phyloP scores from a whole-genome alignment of 2,113 vertebrate species.

The Oryzias woworae region DNA sequence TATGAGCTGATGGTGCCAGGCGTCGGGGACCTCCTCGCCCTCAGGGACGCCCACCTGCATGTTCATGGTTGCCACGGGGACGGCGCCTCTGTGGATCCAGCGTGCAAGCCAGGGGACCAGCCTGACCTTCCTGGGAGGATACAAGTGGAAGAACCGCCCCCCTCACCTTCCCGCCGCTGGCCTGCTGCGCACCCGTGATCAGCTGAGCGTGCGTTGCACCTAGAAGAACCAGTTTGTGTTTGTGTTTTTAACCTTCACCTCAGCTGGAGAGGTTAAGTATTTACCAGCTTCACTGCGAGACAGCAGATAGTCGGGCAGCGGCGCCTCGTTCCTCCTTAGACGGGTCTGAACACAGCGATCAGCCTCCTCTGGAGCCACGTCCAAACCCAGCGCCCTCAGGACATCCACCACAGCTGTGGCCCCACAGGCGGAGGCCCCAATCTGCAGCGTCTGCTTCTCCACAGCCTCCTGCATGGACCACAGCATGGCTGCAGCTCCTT shows the following conservation, averaged over 20 bases:
- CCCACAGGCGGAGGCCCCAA: slow-evolving; percentile 76
- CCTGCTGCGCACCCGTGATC: slow-evolving; percentile 68
- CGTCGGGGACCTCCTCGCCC: slow-evolving; percentile 78
- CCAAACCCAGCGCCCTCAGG: slow-evolving; percentile 71
- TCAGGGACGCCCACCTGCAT: slow-evolving; percentile 73
- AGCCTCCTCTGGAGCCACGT: slow-evolving; percentile 59
- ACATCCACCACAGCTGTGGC: slow-evolving; percentile 78
- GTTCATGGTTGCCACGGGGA: slow-evolving; percentile 82
- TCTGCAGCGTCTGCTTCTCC: slow-evolving; percentile 77
- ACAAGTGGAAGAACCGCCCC: slow-evolving; percentile 75
- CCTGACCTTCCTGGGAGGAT: slow-evolving; percentile 63
- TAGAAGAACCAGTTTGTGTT: slow-evolving; percentile 13
- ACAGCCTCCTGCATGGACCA: slow-evolving; percentile 77
- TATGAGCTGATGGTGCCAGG: slow-evolving; percentile 82
- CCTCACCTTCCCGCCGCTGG: slow-evolving; percentile 59
- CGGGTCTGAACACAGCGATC: slow-evolving; percentile 70
- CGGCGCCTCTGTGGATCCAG: slow-evolving; percentile 70
- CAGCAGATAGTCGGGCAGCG: slow-evolving; percentile 74
- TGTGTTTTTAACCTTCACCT: too few relatives aligned
- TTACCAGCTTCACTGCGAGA: slow-evolving; percentile 78
- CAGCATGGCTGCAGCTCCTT: slow-evolving; percentile 65
- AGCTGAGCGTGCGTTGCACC: slow-evolving; percentile 79
- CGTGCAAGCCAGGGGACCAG: slow-evolving; percentile 71
- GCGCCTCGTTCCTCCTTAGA: slow-evolving; percentile 70
- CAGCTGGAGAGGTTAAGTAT: not conserved